Base-by-base conservation (phyloP, 2,888 invertebrate genomes). In the Belgica antarctica region DNA sequence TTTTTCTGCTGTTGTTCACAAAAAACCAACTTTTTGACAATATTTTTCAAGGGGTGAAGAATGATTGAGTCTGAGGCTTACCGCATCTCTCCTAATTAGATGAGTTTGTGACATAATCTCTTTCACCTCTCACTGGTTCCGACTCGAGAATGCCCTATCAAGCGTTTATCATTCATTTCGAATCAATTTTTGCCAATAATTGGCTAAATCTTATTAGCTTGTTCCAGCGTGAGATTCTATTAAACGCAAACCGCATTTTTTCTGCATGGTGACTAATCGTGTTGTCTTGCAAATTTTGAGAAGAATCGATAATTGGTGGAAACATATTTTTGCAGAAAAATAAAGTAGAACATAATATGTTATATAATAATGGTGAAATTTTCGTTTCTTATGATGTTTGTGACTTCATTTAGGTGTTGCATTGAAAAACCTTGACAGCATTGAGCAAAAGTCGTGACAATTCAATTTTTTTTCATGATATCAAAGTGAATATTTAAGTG, bases 81-180 rank as follows among this genome's bases (percentile, higher is more conserved):
- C 52, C 52, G 22, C 52, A 52, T 2, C 22, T 52, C 52, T 52
- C 52, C 52, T n/a, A 52, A 52, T 52, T 52, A 52, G 52, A 52
- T n/a, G 22, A 52, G 52, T 59, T 36, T 62, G 62, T 62, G 62
- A 62, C 65, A 65, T 47, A 65, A 65, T 65, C 65, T 65, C 47
- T 15, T 65, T 59, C 59, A 59, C 59, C 59, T 59, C 59, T 59
- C 17, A 52, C 52, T 31, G n/a, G 52, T 52, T 22, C 8, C 22
- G 52, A 8, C n/a, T 52, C 15, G 41, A 15, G 41, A 12, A 52
- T 52, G 52, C 52, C 22, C 52, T 52, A 12, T 52, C 19, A 52
- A 52, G 52, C 52, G 52, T 52, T 52, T 52, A 52, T 52, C 52
- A 52, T 52, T 52, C 19, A 52, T 52, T 52, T 52, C 22, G 52